A percentile compares a stretch with the other conserved stretches of the same genome.
These are phyloP conservation scores for Cynopterus sphinx DNA, from an alignment of 2,797 vertebrate species.

Conservation along the genomic window DNA sequence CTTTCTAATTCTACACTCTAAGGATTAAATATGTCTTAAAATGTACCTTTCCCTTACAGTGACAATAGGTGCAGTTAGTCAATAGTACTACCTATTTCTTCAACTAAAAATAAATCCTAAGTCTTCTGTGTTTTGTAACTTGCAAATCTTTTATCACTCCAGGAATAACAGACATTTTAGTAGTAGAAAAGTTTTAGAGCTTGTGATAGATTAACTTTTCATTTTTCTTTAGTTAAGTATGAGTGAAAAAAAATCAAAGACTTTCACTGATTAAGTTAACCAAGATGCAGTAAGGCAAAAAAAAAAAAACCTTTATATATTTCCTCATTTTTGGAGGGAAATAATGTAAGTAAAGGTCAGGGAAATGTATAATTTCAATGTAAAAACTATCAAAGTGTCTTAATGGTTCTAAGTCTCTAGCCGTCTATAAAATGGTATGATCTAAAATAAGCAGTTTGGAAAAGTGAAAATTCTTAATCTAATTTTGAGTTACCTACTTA, in stretches of 20 bases:
- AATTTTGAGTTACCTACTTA: not conserved
- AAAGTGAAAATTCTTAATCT: conserved; percentile 27
- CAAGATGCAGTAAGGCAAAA: not conserved
- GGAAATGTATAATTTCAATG: conserved; percentile 34
- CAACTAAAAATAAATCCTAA: not conserved
- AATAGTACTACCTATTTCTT: not conserved
- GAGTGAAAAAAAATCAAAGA: not conserved
- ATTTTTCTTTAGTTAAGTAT: not conserved
- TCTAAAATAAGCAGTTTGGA: not conserved
- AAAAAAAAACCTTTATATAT: not conserved
- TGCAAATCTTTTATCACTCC: not conserved
- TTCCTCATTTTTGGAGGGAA: not conserved
- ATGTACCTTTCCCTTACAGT: not conserved
- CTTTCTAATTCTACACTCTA: not conserved
- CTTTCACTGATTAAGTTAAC: not conserved
- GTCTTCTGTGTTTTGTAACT: not conserved
- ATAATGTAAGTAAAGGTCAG: not conserved
- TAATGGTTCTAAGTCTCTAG: not conserved
- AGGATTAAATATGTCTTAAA: not conserved
- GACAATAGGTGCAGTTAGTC: not conserved
- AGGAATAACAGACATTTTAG: not conserved
- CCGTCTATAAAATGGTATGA: not conserved
- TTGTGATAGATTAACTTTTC: conserved; percentile 1
- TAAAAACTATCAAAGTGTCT: not conserved
- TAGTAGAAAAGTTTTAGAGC: conserved; percentile 16